A percentile compares a stretch with the other conserved stretches of the same genome.
Conservation (phyloP, 2,113 vertebrate genomes). For the Benitochromis conjunctus region DNA sequence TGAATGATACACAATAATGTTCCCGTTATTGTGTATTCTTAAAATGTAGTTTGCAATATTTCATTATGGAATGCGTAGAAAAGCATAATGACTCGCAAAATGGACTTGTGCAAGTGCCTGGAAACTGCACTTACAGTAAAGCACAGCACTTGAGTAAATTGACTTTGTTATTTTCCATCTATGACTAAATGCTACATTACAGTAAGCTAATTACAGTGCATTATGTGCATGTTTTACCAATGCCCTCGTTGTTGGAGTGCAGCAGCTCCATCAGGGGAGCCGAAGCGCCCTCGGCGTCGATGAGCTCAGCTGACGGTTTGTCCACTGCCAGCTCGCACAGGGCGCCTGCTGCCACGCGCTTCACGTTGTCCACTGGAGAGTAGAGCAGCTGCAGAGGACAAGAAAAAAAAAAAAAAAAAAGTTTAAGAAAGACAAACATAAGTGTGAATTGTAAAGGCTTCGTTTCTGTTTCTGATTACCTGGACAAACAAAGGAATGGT, state of each 20-base stretch:
- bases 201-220: background rate
- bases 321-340: conserved; percentile 95
- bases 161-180: background rate
- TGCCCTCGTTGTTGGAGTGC: conserved; percentile 95
- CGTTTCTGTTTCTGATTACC: conserved; percentile 60
- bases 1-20: background rate
- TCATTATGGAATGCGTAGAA: background rate
- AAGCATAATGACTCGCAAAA: background rate
- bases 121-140: conserved; percentile 9
- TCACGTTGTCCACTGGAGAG: conserved; percentile 96
- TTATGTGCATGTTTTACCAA: conserved; percentile 77
- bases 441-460: background rate
- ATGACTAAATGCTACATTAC: background rate
- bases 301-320: conserved; percentile 85
- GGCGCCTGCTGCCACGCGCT: conserved; percentile 90
- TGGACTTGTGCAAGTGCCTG: background rate
- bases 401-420: too few species aligned
- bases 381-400: conserved; percentile 82
- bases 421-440: background rate
- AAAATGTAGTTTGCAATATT: background rate
- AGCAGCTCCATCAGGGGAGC: conserved; percentile 92
- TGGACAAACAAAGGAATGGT: conserved; percentile 96
- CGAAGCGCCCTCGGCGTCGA: conserved; percentile 89
- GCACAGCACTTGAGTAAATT: background rate
- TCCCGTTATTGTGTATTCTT: background rate